phyloP scores from a whole-genome alignment of 2,888 invertebrate species.

The Euproctis similis region DNA sequence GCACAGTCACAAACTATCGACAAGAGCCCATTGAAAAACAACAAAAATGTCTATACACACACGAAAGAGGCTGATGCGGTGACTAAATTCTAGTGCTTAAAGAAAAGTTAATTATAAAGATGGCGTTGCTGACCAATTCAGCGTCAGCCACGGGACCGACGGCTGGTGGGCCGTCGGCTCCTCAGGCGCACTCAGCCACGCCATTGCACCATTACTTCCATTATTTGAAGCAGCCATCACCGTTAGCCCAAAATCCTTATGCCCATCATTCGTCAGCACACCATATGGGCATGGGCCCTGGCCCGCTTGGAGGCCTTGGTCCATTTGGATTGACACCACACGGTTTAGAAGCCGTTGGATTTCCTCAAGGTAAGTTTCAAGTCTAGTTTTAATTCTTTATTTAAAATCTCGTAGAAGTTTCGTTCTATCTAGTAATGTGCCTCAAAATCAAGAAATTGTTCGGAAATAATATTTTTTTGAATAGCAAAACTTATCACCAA shows the following conservation, averaged over 20 bases:
- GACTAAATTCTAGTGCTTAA: slow-evolving; percentile 39
- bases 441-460: too few relatives aligned
- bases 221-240: slow-evolving; percentile 74
- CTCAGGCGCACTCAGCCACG: slow-evolving; percentile 70
- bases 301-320: slow-evolving; percentile 63
- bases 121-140: slow-evolving; percentile 69
- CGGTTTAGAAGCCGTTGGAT: slow-evolving; percentile 68
- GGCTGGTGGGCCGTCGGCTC: slow-evolving; percentile 50
- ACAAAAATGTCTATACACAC: slow-evolving; percentile 43
- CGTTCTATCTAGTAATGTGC: too few relatives aligned
- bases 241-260: slow-evolving; percentile 66
- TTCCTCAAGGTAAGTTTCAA: slow-evolving; percentile 62
- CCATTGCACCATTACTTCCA: slow-evolving; percentile 75
- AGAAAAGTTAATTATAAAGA: slow-evolving; percentile 24
- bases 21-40: slow-evolving; percentile 19
- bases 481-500: too few relatives aligned
- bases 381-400: too few relatives aligned
- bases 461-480: too few relatives aligned
- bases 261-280: slow-evolving; percentile 66
- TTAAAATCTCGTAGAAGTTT: too few relatives aligned
- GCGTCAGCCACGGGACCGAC: slow-evolving; percentile 54
- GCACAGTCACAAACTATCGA: slow-evolving; percentile 7
- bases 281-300: slow-evolving; percentile 75
- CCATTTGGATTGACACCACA: slow-evolving; percentile 68
- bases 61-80: slow-evolving; percentile 53